Conservation (phyloP, 2,113 vertebrate species). For the Perca schrenkii region DNA sequence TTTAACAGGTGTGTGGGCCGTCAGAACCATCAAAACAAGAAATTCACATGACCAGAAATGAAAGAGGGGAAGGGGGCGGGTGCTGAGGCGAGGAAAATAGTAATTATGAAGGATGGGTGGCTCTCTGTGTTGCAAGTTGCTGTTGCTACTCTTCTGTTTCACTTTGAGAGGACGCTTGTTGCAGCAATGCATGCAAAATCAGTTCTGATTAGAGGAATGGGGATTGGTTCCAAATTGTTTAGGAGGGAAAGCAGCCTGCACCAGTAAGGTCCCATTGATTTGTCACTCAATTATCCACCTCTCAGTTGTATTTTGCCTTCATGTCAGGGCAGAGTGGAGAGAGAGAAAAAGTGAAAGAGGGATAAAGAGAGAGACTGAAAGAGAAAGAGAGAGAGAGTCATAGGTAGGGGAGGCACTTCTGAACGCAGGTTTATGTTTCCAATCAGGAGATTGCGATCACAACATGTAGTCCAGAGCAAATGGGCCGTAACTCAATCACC, state of each 20-base stretch:
- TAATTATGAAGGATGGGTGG: conserved; percentile 45
- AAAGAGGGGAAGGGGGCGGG: conserved; percentile 11
- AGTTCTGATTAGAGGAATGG: not conserved
- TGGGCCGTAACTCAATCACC: conserved; percentile 62
- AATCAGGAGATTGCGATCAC: conserved; percentile 73
- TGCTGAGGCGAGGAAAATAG: conserved; percentile 37
- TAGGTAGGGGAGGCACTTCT: conserved; percentile 37
- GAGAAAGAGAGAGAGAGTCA: not conserved
- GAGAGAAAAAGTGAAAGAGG: not conserved
- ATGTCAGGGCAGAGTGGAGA: not conserved
- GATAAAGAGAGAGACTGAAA: not conserved
- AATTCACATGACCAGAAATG: conserved; percentile 26
- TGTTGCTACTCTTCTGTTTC: conserved; percentile 8
- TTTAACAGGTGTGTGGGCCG: conserved; percentile 70
- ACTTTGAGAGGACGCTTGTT: not conserved
- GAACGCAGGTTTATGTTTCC: conserved; percentile 61
- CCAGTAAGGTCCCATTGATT: conserved; percentile 20
- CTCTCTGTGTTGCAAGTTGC: not conserved
- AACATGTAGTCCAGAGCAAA: conserved; percentile 67
- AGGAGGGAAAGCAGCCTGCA: conserved; percentile 8
- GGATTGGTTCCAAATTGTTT: conserved; percentile 42
- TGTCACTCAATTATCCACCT: conserved; percentile 38
- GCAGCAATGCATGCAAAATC: not conserved
- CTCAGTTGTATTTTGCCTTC: conserved; percentile 20
- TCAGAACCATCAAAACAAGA: conserved; percentile 65